Base-by-base conservation (phyloP, 2,888 invertebrate genomes). In the Drosophila demipolita region DNA sequence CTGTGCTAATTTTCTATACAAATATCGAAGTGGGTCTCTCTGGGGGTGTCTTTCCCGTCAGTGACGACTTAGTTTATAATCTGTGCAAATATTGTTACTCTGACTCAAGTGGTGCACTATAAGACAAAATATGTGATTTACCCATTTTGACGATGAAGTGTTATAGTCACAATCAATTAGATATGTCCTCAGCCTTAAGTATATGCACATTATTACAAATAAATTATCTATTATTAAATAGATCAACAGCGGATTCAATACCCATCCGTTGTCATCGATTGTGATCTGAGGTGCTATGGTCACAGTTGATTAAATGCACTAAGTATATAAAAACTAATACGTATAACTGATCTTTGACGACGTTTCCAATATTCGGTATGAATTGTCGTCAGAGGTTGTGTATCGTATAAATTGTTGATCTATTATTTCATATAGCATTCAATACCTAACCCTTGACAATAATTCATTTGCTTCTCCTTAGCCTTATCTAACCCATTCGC, bases 31-130 rank as follows among this genome's bases (percentile, higher is more conserved):
- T 59, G 53, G 58, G 23, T 61, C 57, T 42, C 20, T 12, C n/a
- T 23, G 9, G 20, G n/a, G 15, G 5, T 32, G 64, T 54, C 26
- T 33, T 23, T 45, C 1, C 26, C 8, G 33, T 20, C n/a, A 40
- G 36, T 64, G 53, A 58, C 55, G 67, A 61, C 55, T 57, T 67
- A 74, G 75, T 77, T 73, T 61, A 72, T 74, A 75, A 75, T 58
- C 66, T 66, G 8, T 2, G 53, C 66, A 75, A 84, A 84, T 86
- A 81, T 83, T 86, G 75, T 17, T 9, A 49, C 15, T 57, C 48
- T 88, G 75, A 83, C 55, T 65, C 67, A 80, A 40, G 42, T 70
- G 66, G 61, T 65, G n/a, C 61, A 45, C 4, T 40, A 35, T 26
- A 40, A n/a, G 53, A 53, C 29, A 42, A 58, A 62, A 45, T 15